A percentile compares a stretch with the other conserved stretches of the same genome.
These are phyloP conservation scores for Chlorodrepanis virens DNA, from an alignment of 2,113 vertebrate genomes.

Conservation along the genomic window DNA sequence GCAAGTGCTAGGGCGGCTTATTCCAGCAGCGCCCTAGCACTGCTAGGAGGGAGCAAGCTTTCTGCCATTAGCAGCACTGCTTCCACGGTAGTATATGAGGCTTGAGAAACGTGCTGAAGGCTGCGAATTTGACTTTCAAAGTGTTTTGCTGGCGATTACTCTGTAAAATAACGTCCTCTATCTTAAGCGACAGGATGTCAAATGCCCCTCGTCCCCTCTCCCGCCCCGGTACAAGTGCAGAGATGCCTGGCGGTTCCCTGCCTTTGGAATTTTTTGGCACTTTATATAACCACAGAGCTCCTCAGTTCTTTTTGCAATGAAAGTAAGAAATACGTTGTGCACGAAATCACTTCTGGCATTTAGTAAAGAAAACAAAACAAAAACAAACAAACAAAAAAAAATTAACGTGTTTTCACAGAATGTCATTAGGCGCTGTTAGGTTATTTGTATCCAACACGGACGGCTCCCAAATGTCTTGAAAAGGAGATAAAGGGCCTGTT, in stretches of 20 bases:
- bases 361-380: not conserved
- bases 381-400: not conserved
- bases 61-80: constrained; percentile 16
- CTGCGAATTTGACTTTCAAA: constrained; percentile 31
- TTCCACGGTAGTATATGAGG: not conserved
- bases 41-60: not conserved
- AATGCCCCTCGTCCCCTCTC: not conserved
- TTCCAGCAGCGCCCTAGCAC: not conserved
- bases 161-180: not conserved
- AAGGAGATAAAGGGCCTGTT: not conserved
- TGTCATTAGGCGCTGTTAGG: not conserved
- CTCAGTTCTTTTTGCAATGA: not conserved
- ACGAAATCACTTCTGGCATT: not conserved
- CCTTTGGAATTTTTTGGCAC: not conserved
- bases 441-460: not conserved
- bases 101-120: constrained; percentile 16
- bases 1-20: constrained; percentile 1
- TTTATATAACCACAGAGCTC: not conserved
- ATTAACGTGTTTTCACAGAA: not conserved
- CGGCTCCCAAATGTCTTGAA: not conserved
- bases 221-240: not conserved
- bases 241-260: not conserved
- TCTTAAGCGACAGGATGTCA: not conserved
- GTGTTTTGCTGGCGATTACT: not conserved
- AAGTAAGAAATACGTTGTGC: not conserved